These are phyloP conservation scores for Nemotelus pantherinus DNA, from an alignment of 2,888 invertebrate species.

Conservation along the genomic window DNA sequence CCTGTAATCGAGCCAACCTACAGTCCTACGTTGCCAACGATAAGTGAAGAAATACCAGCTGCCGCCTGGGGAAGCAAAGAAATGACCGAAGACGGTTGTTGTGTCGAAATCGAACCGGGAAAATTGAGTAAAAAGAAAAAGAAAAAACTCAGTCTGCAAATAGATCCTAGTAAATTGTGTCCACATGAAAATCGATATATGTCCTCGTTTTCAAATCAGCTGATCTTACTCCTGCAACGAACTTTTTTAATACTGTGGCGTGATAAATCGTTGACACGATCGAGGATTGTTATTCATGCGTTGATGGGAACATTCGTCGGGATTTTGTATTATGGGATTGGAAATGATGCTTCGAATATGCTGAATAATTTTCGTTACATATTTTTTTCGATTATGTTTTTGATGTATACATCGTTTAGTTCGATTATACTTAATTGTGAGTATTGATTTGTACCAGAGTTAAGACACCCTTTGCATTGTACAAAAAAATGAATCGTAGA, in stretches of 20 bases:
- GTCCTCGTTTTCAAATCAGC: conserved; percentile 70
- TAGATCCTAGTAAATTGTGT: conserved; percentile 59
- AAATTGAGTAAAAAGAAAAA: conserved; percentile 50
- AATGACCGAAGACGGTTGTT: not conserved
- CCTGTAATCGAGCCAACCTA: conserved; percentile 58
- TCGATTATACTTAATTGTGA: conserved; percentile 90
- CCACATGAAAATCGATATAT: conserved; percentile 66
- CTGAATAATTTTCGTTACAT: conserved; percentile 88
- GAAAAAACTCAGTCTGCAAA: conserved; percentile 54
- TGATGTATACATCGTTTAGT: conserved; percentile 94
- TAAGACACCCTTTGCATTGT: no score
- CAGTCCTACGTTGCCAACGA: conserved; percentile 54
- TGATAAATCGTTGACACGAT: conserved; percentile 78
- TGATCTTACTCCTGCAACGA: conserved; percentile 71
- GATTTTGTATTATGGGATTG: conserved; percentile 83
- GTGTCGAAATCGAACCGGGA: not conserved
- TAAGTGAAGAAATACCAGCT: conserved; percentile 56
- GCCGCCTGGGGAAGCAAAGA: conserved; percentile 55
- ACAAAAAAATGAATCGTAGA: no score
- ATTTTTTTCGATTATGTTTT: conserved; percentile 91
- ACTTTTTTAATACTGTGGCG: conserved; percentile 74
- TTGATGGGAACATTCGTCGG: conserved; percentile 85
- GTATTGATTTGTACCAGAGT: conserved; percentile 62
- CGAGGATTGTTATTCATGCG: conserved; percentile 82
- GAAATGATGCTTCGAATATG: conserved; percentile 84